These are phyloP conservation scores for Trypoxylon attenuatum DNA, from an alignment of 2,888 invertebrate species.

Conservation along the genomic window DNA sequence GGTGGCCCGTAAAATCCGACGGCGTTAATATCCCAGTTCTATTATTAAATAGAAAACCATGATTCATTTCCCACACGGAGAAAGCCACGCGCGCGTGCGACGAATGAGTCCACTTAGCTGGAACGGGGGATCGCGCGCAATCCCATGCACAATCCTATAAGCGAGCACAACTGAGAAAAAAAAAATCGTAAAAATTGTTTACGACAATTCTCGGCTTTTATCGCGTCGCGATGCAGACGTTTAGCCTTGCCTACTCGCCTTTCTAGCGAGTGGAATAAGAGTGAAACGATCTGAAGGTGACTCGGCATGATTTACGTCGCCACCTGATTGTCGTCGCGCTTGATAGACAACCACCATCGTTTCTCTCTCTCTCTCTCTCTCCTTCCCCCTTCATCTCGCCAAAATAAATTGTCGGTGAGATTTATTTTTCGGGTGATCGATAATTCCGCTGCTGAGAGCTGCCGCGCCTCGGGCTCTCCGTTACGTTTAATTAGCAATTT, in stretches of 20 bases:
- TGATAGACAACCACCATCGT: slow-evolving; percentile 29
- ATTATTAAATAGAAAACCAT: slow-evolving; percentile 36
- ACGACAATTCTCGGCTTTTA: slow-evolving; percentile 28
- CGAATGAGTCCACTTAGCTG: too few species aligned
- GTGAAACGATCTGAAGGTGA: slow-evolving; percentile 1
- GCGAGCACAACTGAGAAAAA: neutral
- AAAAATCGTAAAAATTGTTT: slow-evolving; percentile 14
- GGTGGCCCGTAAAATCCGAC: slow-evolving; percentile 35
- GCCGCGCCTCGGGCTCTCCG: neutral
- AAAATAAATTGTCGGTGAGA: neutral
- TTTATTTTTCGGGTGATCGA: neutral
- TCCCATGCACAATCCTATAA: neutral
- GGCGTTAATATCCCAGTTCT: slow-evolving; percentile 19
- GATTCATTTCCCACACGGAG: slow-evolving; percentile 17
- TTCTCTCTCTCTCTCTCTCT: too few species aligned
- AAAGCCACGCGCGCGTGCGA: neutral
- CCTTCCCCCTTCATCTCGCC: too few species aligned
- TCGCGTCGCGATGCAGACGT: slow-evolving; percentile 1
- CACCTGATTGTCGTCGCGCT: slow-evolving; percentile 29
- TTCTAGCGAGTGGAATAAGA: neutral
- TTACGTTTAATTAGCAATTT: neutral
- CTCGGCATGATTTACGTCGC: slow-evolving; percentile 22
- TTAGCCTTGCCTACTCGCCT: too few species aligned
- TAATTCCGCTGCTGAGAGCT: neutral
- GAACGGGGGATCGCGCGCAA: neutral